These are phyloP conservation scores for Drosophila quinaria DNA, from an alignment of 2,888 invertebrate genomes.

Conservation along the genomic window DNA sequence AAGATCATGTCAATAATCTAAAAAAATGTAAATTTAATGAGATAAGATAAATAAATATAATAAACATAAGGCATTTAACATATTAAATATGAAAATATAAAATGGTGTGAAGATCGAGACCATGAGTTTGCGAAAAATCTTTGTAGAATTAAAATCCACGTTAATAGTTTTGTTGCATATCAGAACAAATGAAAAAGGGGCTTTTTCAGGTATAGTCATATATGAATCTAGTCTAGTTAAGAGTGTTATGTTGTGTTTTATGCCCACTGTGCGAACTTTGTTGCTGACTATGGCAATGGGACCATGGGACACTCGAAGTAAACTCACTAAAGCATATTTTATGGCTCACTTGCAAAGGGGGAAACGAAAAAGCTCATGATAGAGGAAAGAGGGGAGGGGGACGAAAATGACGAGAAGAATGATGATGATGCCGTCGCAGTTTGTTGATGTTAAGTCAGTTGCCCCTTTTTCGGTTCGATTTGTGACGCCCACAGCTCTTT, in stretches of 20 bases:
- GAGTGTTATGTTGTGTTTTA: constrained; percentile 4
- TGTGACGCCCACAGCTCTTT: constrained; percentile 47
- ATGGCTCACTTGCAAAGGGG: constrained; percentile 71
- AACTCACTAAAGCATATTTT: constrained; percentile 75
- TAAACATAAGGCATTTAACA: too few relatives aligned
- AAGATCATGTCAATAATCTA: too few relatives aligned
- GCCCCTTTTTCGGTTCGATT: constrained; percentile 44
- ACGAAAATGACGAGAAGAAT: constrained; percentile 40
- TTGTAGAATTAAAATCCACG: too few relatives aligned
- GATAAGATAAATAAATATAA: too few relatives aligned
- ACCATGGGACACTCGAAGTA: constrained; percentile 39
- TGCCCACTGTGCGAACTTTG: constrained; percentile 41
- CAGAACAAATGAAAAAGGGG: too few relatives aligned
- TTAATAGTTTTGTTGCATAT: too few relatives aligned
- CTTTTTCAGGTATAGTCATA: too few relatives aligned
- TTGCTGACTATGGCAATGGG: constrained; percentile 23
- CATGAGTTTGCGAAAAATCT: too few relatives aligned
- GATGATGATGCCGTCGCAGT: constrained; percentile 51
- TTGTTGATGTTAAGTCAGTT: constrained; percentile 62
- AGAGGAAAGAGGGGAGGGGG: not conserved
- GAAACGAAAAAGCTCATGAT: constrained; percentile 7
- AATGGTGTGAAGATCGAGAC: too few relatives aligned
- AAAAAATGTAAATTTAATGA: too few relatives aligned
- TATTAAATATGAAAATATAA: too few relatives aligned
- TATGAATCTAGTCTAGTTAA: too few relatives aligned